These are phyloP conservation scores for Ptilonorhynchus violaceus DNA, from an alignment of 2,113 vertebrate species.

Conservation along the genomic window DNA sequence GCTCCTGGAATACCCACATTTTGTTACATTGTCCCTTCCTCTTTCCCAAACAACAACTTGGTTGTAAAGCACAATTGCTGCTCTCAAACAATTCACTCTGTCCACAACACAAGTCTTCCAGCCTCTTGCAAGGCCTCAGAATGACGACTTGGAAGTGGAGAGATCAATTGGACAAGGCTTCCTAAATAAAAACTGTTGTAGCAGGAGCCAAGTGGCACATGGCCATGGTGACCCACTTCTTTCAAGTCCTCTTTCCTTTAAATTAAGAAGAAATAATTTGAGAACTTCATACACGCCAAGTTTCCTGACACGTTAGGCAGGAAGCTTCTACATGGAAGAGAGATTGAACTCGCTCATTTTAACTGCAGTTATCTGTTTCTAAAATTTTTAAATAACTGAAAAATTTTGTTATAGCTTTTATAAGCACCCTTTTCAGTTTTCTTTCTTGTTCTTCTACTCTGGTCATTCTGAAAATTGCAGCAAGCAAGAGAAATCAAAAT, in stretches of 20 bases:
- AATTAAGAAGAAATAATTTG: not conserved
- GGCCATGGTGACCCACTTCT: not conserved
- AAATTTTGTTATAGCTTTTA: not conserved
- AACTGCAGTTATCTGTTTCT: not conserved
- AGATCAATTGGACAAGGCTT: not conserved
- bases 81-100: not conserved
- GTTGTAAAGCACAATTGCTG: not conserved
- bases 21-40: not conserved
- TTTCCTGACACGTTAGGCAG: not conserved
- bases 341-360: not conserved
- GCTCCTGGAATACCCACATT: not conserved
- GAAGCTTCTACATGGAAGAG: not conserved
- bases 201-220: not conserved
- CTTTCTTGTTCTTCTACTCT: not conserved
- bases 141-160: not conserved
- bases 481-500: not conserved
- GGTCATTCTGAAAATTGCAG: not conserved
- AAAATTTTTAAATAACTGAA: not conserved
- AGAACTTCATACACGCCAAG: not conserved
- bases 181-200: not conserved
- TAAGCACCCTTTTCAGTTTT: not conserved
- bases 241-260: not conserved
- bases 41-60: not conserved
- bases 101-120: not conserved
- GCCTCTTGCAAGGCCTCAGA: not conserved